These are phyloP conservation scores for Geophilus truncorum DNA, from an alignment of 2,888 invertebrate genomes.

Conservation along the genomic window DNA sequence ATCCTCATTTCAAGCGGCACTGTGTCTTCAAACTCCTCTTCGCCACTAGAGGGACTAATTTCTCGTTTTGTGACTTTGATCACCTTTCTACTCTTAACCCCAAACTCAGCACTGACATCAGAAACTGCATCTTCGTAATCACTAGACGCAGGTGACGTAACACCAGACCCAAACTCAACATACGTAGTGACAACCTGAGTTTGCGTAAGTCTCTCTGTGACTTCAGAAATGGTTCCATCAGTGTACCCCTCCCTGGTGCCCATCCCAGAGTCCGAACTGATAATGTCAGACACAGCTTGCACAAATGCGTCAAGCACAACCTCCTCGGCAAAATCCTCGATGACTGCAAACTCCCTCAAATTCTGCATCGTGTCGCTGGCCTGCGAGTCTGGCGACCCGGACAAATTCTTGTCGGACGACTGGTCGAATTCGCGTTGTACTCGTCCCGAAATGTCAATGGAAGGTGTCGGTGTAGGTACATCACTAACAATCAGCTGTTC, in stretches of 20 bases:
- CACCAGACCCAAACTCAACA: not conserved
- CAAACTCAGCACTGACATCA: not conserved
- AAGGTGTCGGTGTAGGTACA: not conserved
- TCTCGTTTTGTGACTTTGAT: not conserved
- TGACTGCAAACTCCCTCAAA: not conserved
- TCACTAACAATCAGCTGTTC: not conserved
- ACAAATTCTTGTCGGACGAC: not conserved
- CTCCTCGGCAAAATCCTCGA: conserved; percentile 25
- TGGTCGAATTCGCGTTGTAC: not conserved
- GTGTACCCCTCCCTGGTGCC: not conserved
- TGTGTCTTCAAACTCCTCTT: not conserved
- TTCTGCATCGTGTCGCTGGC: not conserved
- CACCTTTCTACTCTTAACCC: not conserved
- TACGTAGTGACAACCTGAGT: not conserved
- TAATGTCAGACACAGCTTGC: conserved; percentile 1
- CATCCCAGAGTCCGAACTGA: not conserved
- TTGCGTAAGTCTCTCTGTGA: too few species aligned
- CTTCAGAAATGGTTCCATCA: not conserved
- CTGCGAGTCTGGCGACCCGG: not conserved
- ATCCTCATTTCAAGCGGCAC: not conserved
- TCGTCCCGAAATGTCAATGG: not conserved
- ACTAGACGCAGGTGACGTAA: not conserved
- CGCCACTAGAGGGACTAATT: not conserved
- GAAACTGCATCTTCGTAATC: not conserved
- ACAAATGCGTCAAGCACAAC: not conserved